A percentile compares a stretch with the other conserved stretches of the same genome.
phyloP scores from a whole-genome alignment of 2,888 invertebrate species.

The Lapara coniferarum region DNA sequence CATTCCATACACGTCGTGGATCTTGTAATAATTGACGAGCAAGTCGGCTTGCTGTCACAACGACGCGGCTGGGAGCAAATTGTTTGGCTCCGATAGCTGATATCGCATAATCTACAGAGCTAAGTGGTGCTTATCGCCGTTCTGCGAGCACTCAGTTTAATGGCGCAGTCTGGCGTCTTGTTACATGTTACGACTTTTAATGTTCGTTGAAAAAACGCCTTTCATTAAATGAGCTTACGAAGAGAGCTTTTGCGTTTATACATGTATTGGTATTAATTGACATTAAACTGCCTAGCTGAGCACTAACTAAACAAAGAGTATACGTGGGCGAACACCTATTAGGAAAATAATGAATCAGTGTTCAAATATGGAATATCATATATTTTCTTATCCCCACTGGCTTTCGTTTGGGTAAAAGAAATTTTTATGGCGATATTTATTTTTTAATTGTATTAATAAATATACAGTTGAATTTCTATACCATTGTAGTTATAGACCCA shows the following conservation, averaged over 20 bases:
- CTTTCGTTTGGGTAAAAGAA: too few relatives aligned
- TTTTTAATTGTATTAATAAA: too few relatives aligned
- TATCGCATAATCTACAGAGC: constrained; percentile 48
- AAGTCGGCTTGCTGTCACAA: constrained; percentile 36
- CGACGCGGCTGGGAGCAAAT: constrained; percentile 43
- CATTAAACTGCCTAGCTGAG: not conserved
- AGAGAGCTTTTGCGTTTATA: not conserved
- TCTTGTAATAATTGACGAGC: constrained; percentile 21
- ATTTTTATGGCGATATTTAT: too few relatives aligned
- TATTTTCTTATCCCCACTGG: not conserved
- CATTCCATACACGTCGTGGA: not conserved
- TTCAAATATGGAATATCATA: not conserved
- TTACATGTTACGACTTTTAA: constrained; percentile 21
- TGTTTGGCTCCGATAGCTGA: constrained; percentile 44
- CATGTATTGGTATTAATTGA: not conserved
- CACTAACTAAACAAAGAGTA: not conserved
- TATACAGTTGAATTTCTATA: too few relatives aligned
- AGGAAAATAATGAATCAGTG: not conserved
- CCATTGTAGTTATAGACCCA: too few relatives aligned
- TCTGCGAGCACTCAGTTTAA: constrained; percentile 42
- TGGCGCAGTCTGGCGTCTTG: constrained; percentile 32
- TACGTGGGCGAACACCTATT: not conserved
- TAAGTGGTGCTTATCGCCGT: constrained; percentile 43
- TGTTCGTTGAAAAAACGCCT: constrained; percentile 4
- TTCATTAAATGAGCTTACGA: constrained; percentile 6